These are phyloP conservation scores for Rhinichthys klamathensis DNA, from an alignment of 2,113 vertebrate genomes.

Conservation along the genomic window DNA sequence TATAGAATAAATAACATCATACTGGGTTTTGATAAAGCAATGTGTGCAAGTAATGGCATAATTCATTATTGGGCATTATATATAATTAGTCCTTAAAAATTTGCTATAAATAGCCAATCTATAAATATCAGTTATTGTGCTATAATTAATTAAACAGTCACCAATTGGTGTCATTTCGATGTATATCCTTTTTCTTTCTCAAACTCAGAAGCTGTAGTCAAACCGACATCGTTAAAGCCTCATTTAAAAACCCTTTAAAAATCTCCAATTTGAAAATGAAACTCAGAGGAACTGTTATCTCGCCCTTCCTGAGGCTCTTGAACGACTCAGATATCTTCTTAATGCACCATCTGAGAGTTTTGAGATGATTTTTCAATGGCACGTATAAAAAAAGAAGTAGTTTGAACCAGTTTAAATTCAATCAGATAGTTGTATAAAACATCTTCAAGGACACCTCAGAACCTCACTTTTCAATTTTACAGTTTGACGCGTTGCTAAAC, in stretches of 20 bases:
- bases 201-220: background rate
- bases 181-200: background rate
- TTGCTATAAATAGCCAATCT: background rate
- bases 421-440: conserved; percentile 30
- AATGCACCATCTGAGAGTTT: background rate
- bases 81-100: background rate
- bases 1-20: background rate
- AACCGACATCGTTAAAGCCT: background rate
- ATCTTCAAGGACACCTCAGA: background rate
- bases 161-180: background rate
- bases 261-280: background rate
- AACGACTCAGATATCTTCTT: background rate
- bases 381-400: too few relatives aligned
- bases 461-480: conserved; percentile 2
- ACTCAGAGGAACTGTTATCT: conserved; percentile 5
- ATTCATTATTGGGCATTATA: background rate
- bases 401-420: background rate
- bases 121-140: background rate
- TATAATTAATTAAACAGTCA: background rate
- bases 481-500: background rate
- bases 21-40: background rate
- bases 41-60: background rate
- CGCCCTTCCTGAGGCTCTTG: background rate
- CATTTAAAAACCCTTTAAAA: background rate
- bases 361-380: background rate